Percentiles rank a stretch among this genome's conserved stretches.
Conservation (phyloP, 1,140 invertebrate genomes). For the Drosophila melanica region DNA sequence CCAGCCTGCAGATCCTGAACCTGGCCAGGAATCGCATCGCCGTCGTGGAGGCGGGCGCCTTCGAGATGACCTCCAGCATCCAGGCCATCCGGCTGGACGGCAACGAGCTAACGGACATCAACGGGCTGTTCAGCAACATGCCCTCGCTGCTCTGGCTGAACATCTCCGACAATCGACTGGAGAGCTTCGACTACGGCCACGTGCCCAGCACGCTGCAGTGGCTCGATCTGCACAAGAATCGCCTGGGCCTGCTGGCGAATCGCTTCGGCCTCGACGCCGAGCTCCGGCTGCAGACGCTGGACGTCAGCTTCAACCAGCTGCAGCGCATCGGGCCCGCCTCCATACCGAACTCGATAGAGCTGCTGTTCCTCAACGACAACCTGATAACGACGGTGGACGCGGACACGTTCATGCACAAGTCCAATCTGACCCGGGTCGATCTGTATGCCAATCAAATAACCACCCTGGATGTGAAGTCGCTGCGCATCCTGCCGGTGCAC, state of each 20-base stretch:
- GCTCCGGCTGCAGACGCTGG: conserved; percentile 90
- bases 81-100: conserved; percentile 94
- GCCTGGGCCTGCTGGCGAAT: conserved; percentile 92
- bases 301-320: conserved; percentile 93
- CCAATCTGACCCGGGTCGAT: conserved; percentile 92
- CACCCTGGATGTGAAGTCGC: conserved; percentile 91
- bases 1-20: conserved; percentile 94
- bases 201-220: conserved; percentile 92
- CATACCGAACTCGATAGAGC: conserved; percentile 91
- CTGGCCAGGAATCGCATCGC: conserved; percentile 93
- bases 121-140: conserved; percentile 92
- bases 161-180: conserved; percentile 94
- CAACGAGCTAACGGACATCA: conserved; percentile 93
- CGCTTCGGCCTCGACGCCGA: conserved; percentile 89
- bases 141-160: conserved; percentile 94
- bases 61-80: conserved; percentile 91
- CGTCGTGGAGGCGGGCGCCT: conserved; percentile 91
- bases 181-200: conserved; percentile 95
- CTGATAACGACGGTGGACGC: conserved; percentile 90
- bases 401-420: conserved; percentile 93
- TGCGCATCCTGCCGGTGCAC: conserved; percentile 89
- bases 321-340: conserved; percentile 88
- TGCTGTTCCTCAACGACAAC: conserved; percentile 93
- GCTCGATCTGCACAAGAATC: conserved; percentile 95
- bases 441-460: conserved; percentile 93